These are phyloP conservation scores for Drosophila paranaensis DNA, from an alignment of 2,888 invertebrate genomes.

Conservation along the genomic window DNA sequence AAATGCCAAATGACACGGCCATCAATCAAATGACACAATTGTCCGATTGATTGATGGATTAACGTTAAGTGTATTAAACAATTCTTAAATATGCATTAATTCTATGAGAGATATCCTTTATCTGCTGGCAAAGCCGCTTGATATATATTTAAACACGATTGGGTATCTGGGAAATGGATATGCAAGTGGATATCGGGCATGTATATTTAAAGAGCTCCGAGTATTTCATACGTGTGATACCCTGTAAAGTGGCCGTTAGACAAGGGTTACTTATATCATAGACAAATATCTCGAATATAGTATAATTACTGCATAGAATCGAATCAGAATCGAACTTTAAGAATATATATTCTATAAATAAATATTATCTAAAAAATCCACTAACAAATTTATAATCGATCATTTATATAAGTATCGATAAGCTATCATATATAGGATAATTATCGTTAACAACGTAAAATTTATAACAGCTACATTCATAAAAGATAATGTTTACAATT, in stretches of 20 bases:
- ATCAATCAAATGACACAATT: conserved; percentile 57
- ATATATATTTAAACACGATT: conserved; percentile 23
- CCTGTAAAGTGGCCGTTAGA: background rate
- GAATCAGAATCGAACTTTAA: too few species aligned
- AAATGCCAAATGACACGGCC: conserved; percentile 27
- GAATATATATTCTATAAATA: too few species aligned
- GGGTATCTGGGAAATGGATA: conserved; percentile 2
- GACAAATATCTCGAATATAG: background rate
- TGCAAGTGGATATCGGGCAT: conserved; percentile 8
- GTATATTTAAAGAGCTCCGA: conserved; percentile 12
- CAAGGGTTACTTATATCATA: too few species aligned
- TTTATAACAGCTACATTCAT: background rate
- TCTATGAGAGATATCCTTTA: conserved; percentile 9
- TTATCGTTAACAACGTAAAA: background rate
- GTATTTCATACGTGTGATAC: conserved; percentile 7
- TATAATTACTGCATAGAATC: too few species aligned
- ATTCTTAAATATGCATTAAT: conserved; percentile 9
- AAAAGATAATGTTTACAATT: background rate
- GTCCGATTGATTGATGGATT: conserved; percentile 54
- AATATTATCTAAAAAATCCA: too few species aligned
- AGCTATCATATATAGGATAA: too few species aligned
- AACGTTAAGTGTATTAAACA: conserved; percentile 23
- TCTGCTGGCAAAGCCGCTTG: background rate
- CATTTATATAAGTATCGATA: too few species aligned
- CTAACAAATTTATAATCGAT: too few species aligned